Base-by-base conservation (phyloP, 2,888 invertebrate genomes). In the Chalcis sispes region DNA sequence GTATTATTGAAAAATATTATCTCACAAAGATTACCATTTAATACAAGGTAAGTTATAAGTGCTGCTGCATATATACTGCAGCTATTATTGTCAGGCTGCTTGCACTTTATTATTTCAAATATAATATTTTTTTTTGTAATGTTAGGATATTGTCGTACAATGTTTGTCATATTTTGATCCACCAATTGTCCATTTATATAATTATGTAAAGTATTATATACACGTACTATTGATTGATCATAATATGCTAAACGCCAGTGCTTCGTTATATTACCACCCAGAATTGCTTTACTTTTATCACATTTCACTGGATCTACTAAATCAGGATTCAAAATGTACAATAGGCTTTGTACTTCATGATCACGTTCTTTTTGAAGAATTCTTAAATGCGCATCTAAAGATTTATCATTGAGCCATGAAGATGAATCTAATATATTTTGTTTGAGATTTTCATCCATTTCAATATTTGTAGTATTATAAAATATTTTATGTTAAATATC, bases 11-110 rank as follows among this genome's bases (percentile, higher is more conserved):
- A 64, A 5, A 64, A 48, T 27, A 7, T 10, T n/a, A 64, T 29
- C 0, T 36, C 18, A 0, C 13, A 23, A 54, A 54, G 66, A 40
- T 66, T 7, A 15, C 36, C 36, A n/a, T 52, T 25, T 15, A 66
- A 25, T 7, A 40, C 13, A n/a, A 66, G 1, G 18, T 36, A 25
- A 23, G 40, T 36, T 15, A 40, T 15, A 52, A 66, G 27, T 3
- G 52, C 66, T n/a, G 36, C 32, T 20, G 66, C 66, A 36, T 66
- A 66, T 18, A 66, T 25, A 15, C 66, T 52, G 13, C 54, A 66
- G 25, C 36, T 40, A 54, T 23, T 36, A n/a, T 40, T n/a, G 13
- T 66, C 54, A 5, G 66, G 66, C n/a, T 69, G 29, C 1, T 7
- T 18, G 0, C 18, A 15, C n/a, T 25, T 58, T 13, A 69, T 58